Evolutionary conservation across 2,888 invertebrate species (phyloP).

Genomic region (Alviniconcha strummeri): DNA sequence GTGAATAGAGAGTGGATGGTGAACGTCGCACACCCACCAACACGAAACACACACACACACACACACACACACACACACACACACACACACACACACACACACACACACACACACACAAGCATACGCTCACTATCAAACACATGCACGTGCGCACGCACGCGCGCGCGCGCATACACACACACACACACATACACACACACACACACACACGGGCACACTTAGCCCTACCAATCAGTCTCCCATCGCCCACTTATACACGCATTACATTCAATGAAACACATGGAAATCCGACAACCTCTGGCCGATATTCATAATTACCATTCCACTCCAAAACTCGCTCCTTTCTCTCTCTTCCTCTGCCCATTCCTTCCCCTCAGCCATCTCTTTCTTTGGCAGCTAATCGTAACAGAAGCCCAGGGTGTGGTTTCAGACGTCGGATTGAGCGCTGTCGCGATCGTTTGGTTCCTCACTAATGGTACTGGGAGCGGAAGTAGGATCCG

Average conservation of each 20-base stretch:
- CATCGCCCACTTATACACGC: background rate
- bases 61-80: background rate
- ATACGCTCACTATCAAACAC: background rate
- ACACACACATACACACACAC: background rate
- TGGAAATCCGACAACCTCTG: background rate
- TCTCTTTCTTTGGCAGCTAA: too few species aligned
- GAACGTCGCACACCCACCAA: too few species aligned
- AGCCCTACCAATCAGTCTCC: background rate
- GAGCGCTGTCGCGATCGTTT: too few species aligned
- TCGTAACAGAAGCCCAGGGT: too few species aligned
- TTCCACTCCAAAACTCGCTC: background rate
- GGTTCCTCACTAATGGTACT: too few species aligned
- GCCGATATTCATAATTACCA: background rate
- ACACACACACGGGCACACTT: background rate
- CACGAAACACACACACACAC: background rate
- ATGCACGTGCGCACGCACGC: background rate
- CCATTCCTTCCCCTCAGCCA: too few species aligned
- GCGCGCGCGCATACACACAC: background rate
- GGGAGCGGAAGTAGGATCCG: too few species aligned
- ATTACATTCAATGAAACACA: background rate
- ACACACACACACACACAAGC: background rate
- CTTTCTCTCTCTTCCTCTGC: background rate
- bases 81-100: background rate
- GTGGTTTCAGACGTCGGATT: too few species aligned
- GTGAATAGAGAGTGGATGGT: too few species aligned